Conservation (phyloP, 30 jellyfish, hydroid and myxozoan genomes). For the Aurelia sp. region DNA sequence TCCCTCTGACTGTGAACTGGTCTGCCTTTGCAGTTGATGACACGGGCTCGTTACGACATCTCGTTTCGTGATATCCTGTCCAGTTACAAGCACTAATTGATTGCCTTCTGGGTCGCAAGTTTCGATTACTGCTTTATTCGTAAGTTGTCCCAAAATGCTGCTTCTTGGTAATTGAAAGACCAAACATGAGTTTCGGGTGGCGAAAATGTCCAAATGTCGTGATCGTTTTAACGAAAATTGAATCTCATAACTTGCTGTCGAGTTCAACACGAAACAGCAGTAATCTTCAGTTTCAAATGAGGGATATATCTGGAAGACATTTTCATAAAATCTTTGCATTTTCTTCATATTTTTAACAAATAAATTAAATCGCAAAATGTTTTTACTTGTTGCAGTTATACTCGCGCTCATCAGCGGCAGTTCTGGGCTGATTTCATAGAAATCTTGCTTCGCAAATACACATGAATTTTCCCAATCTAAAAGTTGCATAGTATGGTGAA, state of each 20-base stretch:
- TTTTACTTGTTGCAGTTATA: neutral
- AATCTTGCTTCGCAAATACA: slow-evolving; percentile 70
- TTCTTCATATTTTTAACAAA: slow-evolving; percentile 32
- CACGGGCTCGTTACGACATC: slow-evolving; percentile 13
- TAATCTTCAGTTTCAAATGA: slow-evolving; percentile 46
- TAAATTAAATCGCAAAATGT: slow-evolving; percentile 30
- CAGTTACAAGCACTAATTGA: slow-evolving; percentile 34
- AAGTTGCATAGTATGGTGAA: slow-evolving; percentile 69
- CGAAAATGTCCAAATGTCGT: slow-evolving; percentile 49
- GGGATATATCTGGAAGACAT: slow-evolving; percentile 42
- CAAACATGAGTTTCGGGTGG: slow-evolving; percentile 36
- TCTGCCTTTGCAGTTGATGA: slow-evolving; percentile 1
- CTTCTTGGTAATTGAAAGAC: slow-evolving; percentile 38
- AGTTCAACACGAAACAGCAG: slow-evolving; percentile 59
- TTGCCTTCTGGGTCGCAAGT: slow-evolving; percentile 77
- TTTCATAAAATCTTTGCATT: slow-evolving; percentile 66
- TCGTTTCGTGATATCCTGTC: slow-evolving; percentile 15
- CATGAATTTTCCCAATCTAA: slow-evolving; percentile 70
- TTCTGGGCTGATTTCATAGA: slow-evolving; percentile 50
- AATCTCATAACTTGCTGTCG: slow-evolving; percentile 8
- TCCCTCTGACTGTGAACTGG: slow-evolving; percentile 13
- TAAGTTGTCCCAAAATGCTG: slow-evolving; percentile 20
- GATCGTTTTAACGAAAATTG: slow-evolving; percentile 66
- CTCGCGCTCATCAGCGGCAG: slow-evolving; percentile 55
- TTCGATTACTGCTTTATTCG: slow-evolving; percentile 34